These are phyloP conservation scores for Tanaodytes sp. DNA, from an alignment of 2,888 invertebrate species.

Conservation along the genomic window DNA sequence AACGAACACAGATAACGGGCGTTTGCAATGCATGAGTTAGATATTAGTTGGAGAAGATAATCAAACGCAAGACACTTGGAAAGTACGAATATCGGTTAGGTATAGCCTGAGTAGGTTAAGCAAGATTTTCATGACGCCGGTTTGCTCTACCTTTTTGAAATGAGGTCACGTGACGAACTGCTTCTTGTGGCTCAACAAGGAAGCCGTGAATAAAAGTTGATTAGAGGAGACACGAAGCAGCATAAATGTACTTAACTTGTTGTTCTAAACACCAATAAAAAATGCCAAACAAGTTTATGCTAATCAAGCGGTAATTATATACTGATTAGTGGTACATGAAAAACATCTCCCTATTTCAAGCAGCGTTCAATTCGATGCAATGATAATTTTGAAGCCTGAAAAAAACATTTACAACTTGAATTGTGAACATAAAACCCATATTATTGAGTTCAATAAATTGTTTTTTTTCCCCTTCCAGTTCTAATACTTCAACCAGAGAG, in stretches of 20 bases:
- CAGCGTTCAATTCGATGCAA: too few species aligned
- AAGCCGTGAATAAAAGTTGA: slow-evolving; percentile 46
- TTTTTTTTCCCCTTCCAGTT: too few species aligned
- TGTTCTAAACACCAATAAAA: slow-evolving; percentile 28
- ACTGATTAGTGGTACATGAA: not conserved
- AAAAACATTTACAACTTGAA: too few species aligned
- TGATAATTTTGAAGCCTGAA: too few species aligned
- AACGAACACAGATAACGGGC: not conserved
- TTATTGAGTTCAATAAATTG: too few species aligned
- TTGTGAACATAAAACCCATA: too few species aligned
- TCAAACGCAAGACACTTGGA: slow-evolving; percentile 30
- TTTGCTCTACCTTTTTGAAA: slow-evolving; percentile 47
- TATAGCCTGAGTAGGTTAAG: slow-evolving; percentile 51
- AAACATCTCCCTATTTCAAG: too few species aligned
- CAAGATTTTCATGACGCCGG: slow-evolving; percentile 54
- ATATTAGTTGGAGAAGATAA: slow-evolving; percentile 31
- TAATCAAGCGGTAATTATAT: slow-evolving; percentile 17
- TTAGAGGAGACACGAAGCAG: slow-evolving; percentile 41
- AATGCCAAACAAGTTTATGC: slow-evolving; percentile 27
- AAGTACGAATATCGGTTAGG: slow-evolving; percentile 44
- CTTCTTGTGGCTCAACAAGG: slow-evolving; percentile 36
- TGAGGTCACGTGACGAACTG: slow-evolving; percentile 39
- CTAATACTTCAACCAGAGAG: too few species aligned
- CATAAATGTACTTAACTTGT: slow-evolving; percentile 37
- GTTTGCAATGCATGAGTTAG: slow-evolving; percentile 28